Base-by-base conservation (phyloP, 2,888 invertebrate species). In the Shargacucullia verbasci region DNA sequence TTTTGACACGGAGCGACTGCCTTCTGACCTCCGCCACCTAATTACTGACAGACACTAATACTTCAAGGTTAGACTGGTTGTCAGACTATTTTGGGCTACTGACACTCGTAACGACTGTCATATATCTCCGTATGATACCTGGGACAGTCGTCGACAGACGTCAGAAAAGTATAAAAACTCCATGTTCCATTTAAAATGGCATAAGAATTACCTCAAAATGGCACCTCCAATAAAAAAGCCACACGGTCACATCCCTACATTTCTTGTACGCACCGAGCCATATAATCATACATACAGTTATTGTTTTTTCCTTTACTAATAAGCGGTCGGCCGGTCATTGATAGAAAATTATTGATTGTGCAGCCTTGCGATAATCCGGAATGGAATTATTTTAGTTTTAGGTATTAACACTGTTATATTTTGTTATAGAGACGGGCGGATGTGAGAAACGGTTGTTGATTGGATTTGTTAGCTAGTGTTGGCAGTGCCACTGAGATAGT, bases 341-440 rank as follows among this genome's bases (percentile, higher is more conserved):
- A 90, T 91, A 90, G 88, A 83, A 90, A 92, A 92, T 92, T 92
- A 92, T 90, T 88, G 92, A 91, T 91, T 86, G 85, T 75, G 72
- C 69, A 15, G 52, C 27, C 47, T 61, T 40, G 70, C 68, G 69
- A 68, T 76, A 73, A 66, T 70, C 63, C 53, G 11, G 33, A 35
- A 48, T 45, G 20, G 64, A 58, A 70, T 72, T 65, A 73, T 68
- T 68, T 68, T 70, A 67, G 57, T 54, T 67, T 63, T n/a, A n/a
- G n/a, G n/a, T n/a, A n/a, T n/a, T 62, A 57, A 35, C 58, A 45
- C 52, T 59, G 29, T 58, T 54, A 37, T 39, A 14, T 45, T 53
- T 20, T 2, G 20, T 2, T 20, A 20, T 20, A 20, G 20, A 20
- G 20, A 20, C 41, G 67, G 74, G 76, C 77, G 74, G 77, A 76